Conservation (phyloP, 2,113 vertebrate genomes). For the Leptobrachium ailaonicum region DNA sequence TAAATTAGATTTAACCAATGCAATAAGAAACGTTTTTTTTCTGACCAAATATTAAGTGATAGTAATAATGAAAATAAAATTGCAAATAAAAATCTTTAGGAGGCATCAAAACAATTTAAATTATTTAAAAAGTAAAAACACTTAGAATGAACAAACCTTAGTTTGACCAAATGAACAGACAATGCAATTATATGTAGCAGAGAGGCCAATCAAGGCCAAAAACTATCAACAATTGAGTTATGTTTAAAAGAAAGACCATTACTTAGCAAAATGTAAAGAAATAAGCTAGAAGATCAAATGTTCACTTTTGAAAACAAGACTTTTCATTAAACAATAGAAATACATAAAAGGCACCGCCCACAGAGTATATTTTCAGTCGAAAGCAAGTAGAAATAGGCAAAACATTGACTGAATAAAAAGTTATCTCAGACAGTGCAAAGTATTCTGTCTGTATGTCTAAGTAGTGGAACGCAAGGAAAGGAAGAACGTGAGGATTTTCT, state of each 20-base stretch:
- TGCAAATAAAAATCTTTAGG: not conserved
- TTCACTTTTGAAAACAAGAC: constrained; percentile 71
- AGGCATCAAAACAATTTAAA: constrained; percentile 25
- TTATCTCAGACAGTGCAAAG: constrained; percentile 58
- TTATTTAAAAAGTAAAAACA: not conserved
- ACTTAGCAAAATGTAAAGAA: constrained; percentile 62
- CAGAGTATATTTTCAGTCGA: constrained; percentile 69
- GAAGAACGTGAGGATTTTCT: constrained; percentile 39
- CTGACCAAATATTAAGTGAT: not conserved
- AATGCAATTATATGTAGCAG: constrained; percentile 55
- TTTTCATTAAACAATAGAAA: constrained; percentile 70
- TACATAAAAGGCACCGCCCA: constrained; percentile 81
- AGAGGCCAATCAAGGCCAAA: constrained; percentile 49
- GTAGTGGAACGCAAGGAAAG: constrained; percentile 57
- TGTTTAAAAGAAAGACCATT: constrained; percentile 56
- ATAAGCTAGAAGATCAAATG: constrained; percentile 62
- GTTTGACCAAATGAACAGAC: constrained; percentile 56
- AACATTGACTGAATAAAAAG: constrained; percentile 61
- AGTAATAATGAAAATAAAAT: not conserved
- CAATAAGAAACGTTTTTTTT: not conserved
- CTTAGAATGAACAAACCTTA: constrained; percentile 22
- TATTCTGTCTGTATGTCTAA: constrained; percentile 50
- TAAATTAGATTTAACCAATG: constrained; percentile 12
- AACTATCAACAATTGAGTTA: constrained; percentile 48
- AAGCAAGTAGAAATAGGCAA: constrained; percentile 70